Evolutionary conservation across 2,797 vertebrate species (phyloP), one percentile per base, ranked within the genome.

Genomic region (Argya squamiceps): DNA sequence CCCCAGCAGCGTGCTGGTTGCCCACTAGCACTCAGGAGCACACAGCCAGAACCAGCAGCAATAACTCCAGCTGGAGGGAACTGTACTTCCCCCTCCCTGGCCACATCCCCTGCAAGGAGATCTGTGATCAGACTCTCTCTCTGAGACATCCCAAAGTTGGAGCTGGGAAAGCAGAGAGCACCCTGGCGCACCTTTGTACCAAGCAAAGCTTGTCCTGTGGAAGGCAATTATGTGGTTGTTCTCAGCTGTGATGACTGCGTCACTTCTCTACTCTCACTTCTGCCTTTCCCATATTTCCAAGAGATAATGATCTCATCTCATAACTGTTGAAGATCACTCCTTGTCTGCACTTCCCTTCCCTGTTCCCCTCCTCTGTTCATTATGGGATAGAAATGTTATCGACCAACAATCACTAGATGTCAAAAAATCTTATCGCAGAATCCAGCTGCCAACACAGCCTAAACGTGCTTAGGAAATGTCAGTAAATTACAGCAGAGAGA

Each of bases 271-370:
- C 77, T 95, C 60, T 90, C 89, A 84, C 79, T 92, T 90, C 67
- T 92, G 52, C 62, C 60, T 83, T 87, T 80, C 75, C 84, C 43
- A 44, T 80, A 47, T 84, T 96, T 95, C 88, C 63, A 76, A 27
- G 83, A 96, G 93, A 91, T 96, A 96, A 97, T 95, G 85, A 96
- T 95, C 96, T 97, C 93, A 94, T 91, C 83, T 92, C 52, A 47
- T 78, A 94, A 93, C 82, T 76, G 87, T 86, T 88, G 77, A 90
- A 96, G 88, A 96, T 95, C 22, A 1, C 44, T 89, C 63, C 69
- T 85, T 68, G 79, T 91, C 73, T 2, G 0, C 60, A 92, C 55
- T 95, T 92, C 37, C 74, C 68, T 86, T 93, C 76, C 18, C 52
- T 78, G 79, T 91, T 47, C 62, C 69, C 41, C 59, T 94, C 49